Conservation (phyloP, 2,113 vertebrate genomes). For the Zeus faber region DNA sequence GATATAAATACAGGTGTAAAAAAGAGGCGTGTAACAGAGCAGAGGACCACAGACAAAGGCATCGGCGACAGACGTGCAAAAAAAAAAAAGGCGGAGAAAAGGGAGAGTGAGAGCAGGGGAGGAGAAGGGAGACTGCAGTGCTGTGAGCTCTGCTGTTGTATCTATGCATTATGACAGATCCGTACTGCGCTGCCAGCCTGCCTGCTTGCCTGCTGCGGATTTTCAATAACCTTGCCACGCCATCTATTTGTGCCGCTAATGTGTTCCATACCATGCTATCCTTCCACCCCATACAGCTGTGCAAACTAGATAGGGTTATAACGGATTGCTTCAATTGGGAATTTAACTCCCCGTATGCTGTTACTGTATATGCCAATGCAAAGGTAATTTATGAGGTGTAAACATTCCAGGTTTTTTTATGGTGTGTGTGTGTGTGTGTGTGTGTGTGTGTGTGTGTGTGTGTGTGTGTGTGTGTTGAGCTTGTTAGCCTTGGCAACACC, state of each 20-base stretch:
- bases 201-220: constrained; percentile 32
- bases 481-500: constrained; percentile 22
- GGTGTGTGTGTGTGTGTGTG: constrained; percentile 22
- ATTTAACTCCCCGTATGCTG: constrained; percentile 10
- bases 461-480: constrained; percentile 6
- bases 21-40: background rate
- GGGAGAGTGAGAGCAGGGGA: constrained; percentile 19
- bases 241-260: background rate
- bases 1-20: background rate
- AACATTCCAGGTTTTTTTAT: background rate
- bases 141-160: constrained; percentile 26
- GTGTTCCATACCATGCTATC: constrained; percentile 18
- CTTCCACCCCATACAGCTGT: constrained; percentile 25
- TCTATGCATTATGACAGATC: constrained; percentile 44
- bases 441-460: constrained; percentile 11
- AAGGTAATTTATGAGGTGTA: background rate
- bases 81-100: constrained; percentile 22
- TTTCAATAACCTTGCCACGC: constrained; percentile 53
- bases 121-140: constrained; percentile 16
- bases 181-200: constrained; percentile 23
- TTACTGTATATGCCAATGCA: background rate
- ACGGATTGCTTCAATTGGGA: background rate
- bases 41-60: background rate
- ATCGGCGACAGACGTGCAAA: background rate
- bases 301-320: constrained; percentile 9